Percentiles rank a stretch among this genome's conserved stretches.
phyloP scores from a whole-genome alignment of 2,113 vertebrate species.

The Aramus guarauna region DNA sequence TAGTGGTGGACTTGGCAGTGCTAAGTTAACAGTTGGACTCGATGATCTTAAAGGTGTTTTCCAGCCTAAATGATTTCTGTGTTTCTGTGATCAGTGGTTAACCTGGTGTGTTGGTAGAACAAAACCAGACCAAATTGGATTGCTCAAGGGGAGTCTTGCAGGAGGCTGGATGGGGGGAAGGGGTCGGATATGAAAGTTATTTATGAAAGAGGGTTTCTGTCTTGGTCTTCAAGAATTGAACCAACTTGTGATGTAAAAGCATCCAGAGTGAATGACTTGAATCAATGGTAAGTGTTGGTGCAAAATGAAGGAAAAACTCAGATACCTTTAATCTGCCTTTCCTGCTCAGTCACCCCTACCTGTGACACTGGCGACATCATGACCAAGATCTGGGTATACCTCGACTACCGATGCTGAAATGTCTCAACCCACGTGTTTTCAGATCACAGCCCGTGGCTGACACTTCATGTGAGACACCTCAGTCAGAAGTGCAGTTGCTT shows the following conservation, averaged over 20 bases:
- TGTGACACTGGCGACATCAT: accelerated
- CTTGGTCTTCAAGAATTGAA: neutral
- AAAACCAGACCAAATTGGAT: neutral
- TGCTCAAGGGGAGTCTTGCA: neutral
- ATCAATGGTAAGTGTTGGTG: neutral
- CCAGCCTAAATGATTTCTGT: neutral
- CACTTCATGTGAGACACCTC: neutral
- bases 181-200: accelerated
- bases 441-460: neutral
- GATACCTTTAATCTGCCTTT: neutral
- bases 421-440: accelerated
- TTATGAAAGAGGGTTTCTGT: neutral
- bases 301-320: neutral
- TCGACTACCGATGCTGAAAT: neutral
- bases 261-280: neutral
- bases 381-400: neutral
- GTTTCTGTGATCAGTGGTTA: neutral
- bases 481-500: neutral
- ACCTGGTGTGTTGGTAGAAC: neutral
- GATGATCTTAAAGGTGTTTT: neutral
- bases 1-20: neutral
- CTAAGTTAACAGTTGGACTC: neutral
- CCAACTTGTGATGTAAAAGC: neutral
- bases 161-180: neutral
- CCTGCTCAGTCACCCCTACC: neutral